Base-by-base conservation (phyloP, 2,113 vertebrate genomes). In the Pluvialis apricaria region DNA sequence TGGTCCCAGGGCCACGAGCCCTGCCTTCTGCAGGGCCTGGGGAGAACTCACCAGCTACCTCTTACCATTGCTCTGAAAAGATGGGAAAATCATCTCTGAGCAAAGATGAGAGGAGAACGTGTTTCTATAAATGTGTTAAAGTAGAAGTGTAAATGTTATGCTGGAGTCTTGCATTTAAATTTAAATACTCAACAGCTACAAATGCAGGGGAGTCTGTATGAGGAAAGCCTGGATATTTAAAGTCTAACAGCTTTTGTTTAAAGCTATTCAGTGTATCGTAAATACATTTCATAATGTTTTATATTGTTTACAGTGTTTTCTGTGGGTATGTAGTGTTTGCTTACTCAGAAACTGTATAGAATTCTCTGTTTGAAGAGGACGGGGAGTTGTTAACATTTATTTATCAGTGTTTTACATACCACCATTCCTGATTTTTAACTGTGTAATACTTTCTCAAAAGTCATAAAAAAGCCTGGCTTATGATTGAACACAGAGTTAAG, bases 341-440 rank as follows among this genome's bases (percentile, higher is more conserved):
- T 96, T 88, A 92, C 38, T 93, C 70, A 88, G 82, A 94, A 94
- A 66, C 49, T 80, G 42, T 20, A 55, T 10, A 77, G 45, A 92
- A 90, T 72, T 88, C 25, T 69, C 44, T 85, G 70, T 91, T 96
- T 93, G 92, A 95, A 90, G 85, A 80, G 34, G 32, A 54, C n/a
- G 42, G 32, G 31, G 68, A 86, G 31, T 66, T 92, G 75, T 77
- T 96, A 92, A 82, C 71, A 62, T 86, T 85, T 92, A 69, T 96
- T 95, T 94, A 90, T 95, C 93, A 83, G 45, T 72, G 61, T 42
- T 93, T 70, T 88, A n/a, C 94, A 90, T 90, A 47, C 34, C 31
- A 70, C n/a, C 49, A 76, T 77, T 94, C 78, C 85, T 93, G 85
- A 90, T 82, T 93, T 93, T 88, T 93, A 94, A 93, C 96, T 90